These are phyloP conservation scores for Sarotherodon lohbergeri DNA, from an alignment of 2,113 vertebrate genomes.

Conservation along the genomic window DNA sequence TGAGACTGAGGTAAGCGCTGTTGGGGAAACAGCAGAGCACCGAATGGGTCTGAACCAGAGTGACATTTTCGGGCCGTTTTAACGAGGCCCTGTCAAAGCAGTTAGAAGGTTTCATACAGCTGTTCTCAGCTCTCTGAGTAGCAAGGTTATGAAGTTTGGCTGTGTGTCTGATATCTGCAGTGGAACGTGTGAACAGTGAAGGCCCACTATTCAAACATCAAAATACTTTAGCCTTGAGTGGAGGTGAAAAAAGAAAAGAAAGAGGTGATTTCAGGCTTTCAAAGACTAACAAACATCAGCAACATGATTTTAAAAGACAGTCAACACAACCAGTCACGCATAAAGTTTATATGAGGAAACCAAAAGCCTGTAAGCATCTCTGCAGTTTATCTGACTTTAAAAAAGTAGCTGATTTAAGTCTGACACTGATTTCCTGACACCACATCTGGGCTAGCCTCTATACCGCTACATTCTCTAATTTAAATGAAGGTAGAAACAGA, in stretches of 20 bases:
- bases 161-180: constrained; percentile 3
- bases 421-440: neutral
- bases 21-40: neutral
- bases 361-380: neutral
- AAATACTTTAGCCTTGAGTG: neutral
- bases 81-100: constrained; percentile 16
- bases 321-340: neutral
- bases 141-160: constrained; percentile 7
- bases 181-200: neutral
- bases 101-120: constrained; percentile 24
- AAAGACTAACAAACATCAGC: neutral
- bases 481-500: neutral
- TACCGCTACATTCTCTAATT: neutral
- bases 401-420: neutral
- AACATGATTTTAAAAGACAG: neutral
- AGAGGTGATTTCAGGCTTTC: neutral
- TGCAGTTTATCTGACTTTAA: neutral
- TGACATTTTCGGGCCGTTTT: constrained; percentile 36
- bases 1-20: neutral
- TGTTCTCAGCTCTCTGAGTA: constrained; percentile 13
- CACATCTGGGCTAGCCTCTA: neutral
- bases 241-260: neutral
- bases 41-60: constrained; percentile 7
- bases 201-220: constrained; percentile 3
- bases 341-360: neutral